Base-by-base conservation (phyloP, 2,888 invertebrate species). In the Oxytorus armatus region DNA sequence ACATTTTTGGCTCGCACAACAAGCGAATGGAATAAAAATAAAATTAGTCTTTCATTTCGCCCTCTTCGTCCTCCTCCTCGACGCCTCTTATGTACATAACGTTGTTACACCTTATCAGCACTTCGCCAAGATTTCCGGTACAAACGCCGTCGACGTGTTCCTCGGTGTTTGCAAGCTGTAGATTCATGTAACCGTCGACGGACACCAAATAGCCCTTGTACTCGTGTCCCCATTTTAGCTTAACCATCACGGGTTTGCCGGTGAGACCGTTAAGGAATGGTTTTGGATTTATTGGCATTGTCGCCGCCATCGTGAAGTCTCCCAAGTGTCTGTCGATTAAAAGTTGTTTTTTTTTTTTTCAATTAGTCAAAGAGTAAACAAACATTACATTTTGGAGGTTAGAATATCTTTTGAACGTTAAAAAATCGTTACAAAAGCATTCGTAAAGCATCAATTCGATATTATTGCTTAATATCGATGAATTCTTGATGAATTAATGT, bases 191-290 rank as follows among this genome's bases (percentile, higher is more conserved):
- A 5, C 98, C 98, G 93, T 99, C 99, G 0, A 98, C 98, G 2
- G 99, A 99, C 0, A 99, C 99, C 39, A 99, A 93, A 86, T 98
- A 97, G 11, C 99, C 99, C 94, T 98, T 98, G 92, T 99, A 99
- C 92, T 99, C 99, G 92, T 99, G 99, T 33, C 99, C 99, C 99
- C 99, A 99, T 92, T 99, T 99, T 81, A 99, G 93, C 93, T 99
- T 99, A 1, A 99, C 98, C 92, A 99, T 95, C 47, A 99, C 98
- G 49, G 98, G 96, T 93, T 99, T 99, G 14, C 99, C 99, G 0
- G 99, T 99, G 59, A 99, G 94, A 90, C 97, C 97, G 94, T 99
- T 99, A 70, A 99, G 94, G 93, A 99, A 99, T 81, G 99, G 99
- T 94, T 99, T 99, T 3, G 99, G 99, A 93, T 99, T 99, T 91